Base-by-base conservation (phyloP, 2,888 invertebrate genomes). In the Caenorhabditis macrosperma region DNA sequence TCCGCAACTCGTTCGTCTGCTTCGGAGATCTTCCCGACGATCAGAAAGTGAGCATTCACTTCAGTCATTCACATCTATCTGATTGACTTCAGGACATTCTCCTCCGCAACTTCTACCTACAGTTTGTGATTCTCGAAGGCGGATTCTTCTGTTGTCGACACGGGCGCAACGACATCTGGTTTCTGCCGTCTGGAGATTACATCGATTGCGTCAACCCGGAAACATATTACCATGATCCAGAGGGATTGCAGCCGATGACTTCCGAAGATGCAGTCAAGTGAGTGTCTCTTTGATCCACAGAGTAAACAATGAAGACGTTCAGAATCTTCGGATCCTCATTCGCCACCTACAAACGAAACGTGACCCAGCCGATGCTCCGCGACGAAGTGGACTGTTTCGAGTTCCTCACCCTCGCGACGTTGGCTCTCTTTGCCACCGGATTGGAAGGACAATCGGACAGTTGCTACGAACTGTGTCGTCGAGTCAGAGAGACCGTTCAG, bases 291-390 rank as follows among this genome's bases (percentile, higher is more conserved):
- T 17, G 30, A 12, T 46, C 9, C 15, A n/a, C n/a, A 1, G 46
- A 17, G 38, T 22, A 7, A 15, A 35, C 26, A 22, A n/a, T n/a
- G n/a, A n/a, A n/a, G 2, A 41, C 1, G 26, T 66, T 41, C 54
- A 79, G 82, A 68, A 64, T 81, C 17, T 83, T 84, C 38, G 68
- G 75, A 15, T 66, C 80, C 0, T 81, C 82, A 1, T 84, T 84
- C 24, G 48, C 24, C 15, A 66, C 71, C 17, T 84, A 82, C 38
- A 71, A 75, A 4, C 38, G 82, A 10, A 84, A 84, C 33, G 78
- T 84, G 33, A 60, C 78, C 9, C 71, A 72, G 48, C 84, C 84
- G 15, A 82, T 84, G 82, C n/a, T 78, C 3, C 20, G 44, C 7
- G 63, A 74, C n/a, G 9, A 50, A 30, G 63, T 82, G n/a, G 77